Evolutionary conservation across 2,797 vertebrate genomes (phyloP).

Genomic region (Antennarius maculatus): DNA sequence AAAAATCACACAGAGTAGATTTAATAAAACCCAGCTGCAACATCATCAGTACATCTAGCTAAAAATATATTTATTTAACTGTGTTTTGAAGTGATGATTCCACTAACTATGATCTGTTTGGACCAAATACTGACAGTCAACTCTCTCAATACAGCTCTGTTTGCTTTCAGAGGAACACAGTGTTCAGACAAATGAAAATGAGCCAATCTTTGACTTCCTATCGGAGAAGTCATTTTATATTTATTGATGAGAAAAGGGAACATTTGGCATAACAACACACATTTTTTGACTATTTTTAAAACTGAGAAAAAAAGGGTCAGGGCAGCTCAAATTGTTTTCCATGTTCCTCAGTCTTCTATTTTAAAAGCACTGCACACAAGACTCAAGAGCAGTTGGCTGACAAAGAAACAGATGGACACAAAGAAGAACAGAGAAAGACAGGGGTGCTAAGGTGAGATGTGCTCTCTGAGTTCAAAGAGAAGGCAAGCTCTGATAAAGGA

Average conservation of each 20-base stretch:
- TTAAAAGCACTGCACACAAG: slow-evolving; percentile 38
- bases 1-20: no score
- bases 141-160: slow-evolving; percentile 29
- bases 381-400: slow-evolving; percentile 56
- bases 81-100: neutral
- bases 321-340: slow-evolving; percentile 1
- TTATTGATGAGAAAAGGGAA: slow-evolving; percentile 10
- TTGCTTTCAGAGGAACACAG: slow-evolving; percentile 20
- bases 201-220: slow-evolving; percentile 1
- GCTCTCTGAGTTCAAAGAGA: slow-evolving; percentile 47
- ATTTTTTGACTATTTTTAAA: slow-evolving; percentile 22
- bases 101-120: slow-evolving; percentile 17
- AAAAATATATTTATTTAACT: neutral
- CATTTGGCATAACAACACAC: slow-evolving; percentile 11
- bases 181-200: slow-evolving; percentile 34
- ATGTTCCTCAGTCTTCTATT: slow-evolving; percentile 19
- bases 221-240: slow-evolving; percentile 8
- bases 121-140: slow-evolving; percentile 23
- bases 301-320: neutral
- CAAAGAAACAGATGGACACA: slow-evolving; percentile 67
- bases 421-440: slow-evolving; percentile 45
- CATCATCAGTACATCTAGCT: neutral
- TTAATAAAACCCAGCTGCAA: no score
- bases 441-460: slow-evolving; percentile 64
- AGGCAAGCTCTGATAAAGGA: slow-evolving; percentile 34